Evolutionary conservation across 2,797 vertebrate species (phyloP).

Genomic region (Acipenser oxyrinchus): DNA sequence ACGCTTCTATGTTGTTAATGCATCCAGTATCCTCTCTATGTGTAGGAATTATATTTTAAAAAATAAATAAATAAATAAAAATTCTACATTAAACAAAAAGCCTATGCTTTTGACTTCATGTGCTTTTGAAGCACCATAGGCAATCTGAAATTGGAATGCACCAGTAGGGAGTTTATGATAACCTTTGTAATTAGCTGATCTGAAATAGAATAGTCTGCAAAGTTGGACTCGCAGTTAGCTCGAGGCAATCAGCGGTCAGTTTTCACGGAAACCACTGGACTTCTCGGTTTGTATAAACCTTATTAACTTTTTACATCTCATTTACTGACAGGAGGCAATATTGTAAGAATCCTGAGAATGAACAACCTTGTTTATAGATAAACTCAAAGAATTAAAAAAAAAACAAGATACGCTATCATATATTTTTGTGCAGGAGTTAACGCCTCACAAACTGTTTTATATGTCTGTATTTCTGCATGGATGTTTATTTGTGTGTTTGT

Average conservation of each 20-base stretch:
- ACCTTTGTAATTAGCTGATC: slow-evolving; percentile 57
- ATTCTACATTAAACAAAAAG: background rate
- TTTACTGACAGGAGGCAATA: no score
- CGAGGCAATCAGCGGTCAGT: slow-evolving; percentile 5
- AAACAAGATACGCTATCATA: no score
- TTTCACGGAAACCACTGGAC: slow-evolving; percentile 9
- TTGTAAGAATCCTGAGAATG: no score
- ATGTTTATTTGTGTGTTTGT: no score
- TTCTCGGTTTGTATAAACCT: background rate
- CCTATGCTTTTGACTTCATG: slow-evolving; percentile 5
- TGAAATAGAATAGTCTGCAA: slow-evolving; percentile 47
- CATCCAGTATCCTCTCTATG: background rate
- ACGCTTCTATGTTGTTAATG: no score
- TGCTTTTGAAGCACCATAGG: slow-evolving; percentile 46
- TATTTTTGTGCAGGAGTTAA: no score
- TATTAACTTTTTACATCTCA: no score
- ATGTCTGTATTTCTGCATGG: no score
- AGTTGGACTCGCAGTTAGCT: slow-evolving; percentile 17
- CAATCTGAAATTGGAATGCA: slow-evolving; percentile 59
- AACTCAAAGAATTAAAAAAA: no score
- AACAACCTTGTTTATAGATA: no score
- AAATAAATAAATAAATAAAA: background rate
- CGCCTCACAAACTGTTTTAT: no score
- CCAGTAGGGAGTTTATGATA: slow-evolving; percentile 42
- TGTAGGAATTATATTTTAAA: background rate